Evolutionary conservation across 2,888 invertebrate genomes (phyloP), one percentile per base, ranked within the genome.

Genomic region (Calliphora vomitoria): DNA sequence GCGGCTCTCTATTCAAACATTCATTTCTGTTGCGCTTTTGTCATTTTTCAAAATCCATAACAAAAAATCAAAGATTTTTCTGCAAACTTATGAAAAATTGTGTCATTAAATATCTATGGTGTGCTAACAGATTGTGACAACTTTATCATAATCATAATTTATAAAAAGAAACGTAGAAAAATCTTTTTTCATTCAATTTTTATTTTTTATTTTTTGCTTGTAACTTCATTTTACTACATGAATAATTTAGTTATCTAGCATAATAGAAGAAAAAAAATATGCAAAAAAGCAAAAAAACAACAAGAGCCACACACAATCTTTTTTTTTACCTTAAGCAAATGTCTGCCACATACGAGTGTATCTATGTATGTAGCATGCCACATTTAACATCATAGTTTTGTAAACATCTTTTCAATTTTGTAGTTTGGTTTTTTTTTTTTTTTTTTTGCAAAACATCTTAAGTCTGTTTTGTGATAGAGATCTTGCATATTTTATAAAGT

Each of bases 41-140:
- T 60, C 18, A 82, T 82, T 15, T 62, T 55, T 55, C 44, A n/a
- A 53, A 15, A 62, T 55, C 4, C 11, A 55, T 25, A n/a, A 20
- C 20, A 58, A 72, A 82, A 50, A 68, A 74, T 50, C 47, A n/a
- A 41, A 80, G 35, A 69, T 55, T 47, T 64, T 68, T 82, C 47
- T 66, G 47, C 72, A 55, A 35, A 68, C 6, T 79, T 75, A 82
- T 85, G 82, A 87, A 81, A 84, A 87, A 78, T 81, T 80, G 80
- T 85, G 85, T 81, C 80, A 80, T 85, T 81, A 81, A 85, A 85
- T 85, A 62, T 81, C 80, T 81, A 76, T 47, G 80, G 20, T 84
- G 86, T 83, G 84, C 84, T 79, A 87, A 87, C 82, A 85, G 82
- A 78, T 87, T 87, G 85, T 85, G 83, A 87, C 87, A 87, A 87